Conservation (phyloP, 2,888 invertebrate species). For the Troides helena region DNA sequence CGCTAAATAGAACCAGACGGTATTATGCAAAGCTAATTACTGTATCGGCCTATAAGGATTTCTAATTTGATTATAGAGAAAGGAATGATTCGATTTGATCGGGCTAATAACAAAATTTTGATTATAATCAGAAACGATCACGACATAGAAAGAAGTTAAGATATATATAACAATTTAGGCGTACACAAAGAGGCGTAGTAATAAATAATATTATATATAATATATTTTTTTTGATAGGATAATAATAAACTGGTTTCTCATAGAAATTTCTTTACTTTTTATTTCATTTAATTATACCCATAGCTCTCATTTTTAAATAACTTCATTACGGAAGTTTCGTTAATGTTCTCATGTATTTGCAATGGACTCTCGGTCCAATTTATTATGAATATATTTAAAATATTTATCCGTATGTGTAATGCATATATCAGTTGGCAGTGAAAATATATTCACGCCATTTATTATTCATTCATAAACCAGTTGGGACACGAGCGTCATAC, state of each 20-base stretch:
- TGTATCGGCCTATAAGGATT: slow-evolving; percentile 22
- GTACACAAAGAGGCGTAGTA: no score
- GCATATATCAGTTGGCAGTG: slow-evolving; percentile 3
- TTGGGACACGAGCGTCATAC: slow-evolving; percentile 21
- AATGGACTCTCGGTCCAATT: slow-evolving; percentile 10
- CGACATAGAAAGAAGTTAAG: no score
- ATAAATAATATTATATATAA: no score
- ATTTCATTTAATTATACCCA: background rate
- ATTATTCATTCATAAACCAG: slow-evolving; percentile 32
- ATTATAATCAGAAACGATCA: background rate
- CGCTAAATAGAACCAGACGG: slow-evolving; percentile 32
- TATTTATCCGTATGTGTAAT: slow-evolving; percentile 2
- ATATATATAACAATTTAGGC: no score
- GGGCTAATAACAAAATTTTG: background rate
- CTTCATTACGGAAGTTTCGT: background rate
- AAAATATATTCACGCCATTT: slow-evolving; percentile 17
- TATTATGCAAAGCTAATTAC: slow-evolving; percentile 31
- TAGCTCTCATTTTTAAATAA: background rate
- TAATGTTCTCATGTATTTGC: background rate
- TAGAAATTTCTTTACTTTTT: background rate
- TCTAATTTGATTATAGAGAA: slow-evolving; percentile 2
- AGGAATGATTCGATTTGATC: background rate
- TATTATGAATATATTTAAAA: slow-evolving; percentile 7
- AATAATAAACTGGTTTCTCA: no score
- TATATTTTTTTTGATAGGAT: no score